Conservation (phyloP, 2,888 invertebrate species). For the Agapetus fuscipes region DNA sequence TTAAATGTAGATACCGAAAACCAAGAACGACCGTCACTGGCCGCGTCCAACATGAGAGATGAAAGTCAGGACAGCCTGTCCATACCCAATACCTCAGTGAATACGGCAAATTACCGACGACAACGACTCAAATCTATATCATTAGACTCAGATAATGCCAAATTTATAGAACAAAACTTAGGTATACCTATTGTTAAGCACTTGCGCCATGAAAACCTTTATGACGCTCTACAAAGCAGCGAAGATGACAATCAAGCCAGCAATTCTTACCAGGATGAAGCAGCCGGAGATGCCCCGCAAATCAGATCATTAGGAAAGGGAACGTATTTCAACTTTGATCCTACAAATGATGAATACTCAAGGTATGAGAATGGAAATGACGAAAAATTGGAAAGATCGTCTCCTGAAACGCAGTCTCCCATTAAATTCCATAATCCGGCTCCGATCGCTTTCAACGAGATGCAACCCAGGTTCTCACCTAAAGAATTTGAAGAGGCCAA, state of each 20-base stretch:
- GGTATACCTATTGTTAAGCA: slow-evolving; percentile 46
- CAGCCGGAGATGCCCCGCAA: slow-evolving; percentile 1
- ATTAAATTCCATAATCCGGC: slow-evolving; percentile 38
- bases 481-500: slow-evolving; percentile 45
- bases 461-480: slow-evolving; percentile 42
- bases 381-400: slow-evolving; percentile 9
- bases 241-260: slow-evolving; percentile 38
- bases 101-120: slow-evolving; percentile 35
- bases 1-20: neutral
- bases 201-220: slow-evolving; percentile 41
- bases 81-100: slow-evolving; percentile 7
- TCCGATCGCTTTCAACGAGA: slow-evolving; percentile 41
- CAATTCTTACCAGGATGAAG: slow-evolving; percentile 18
- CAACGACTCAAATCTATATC: slow-evolving; percentile 48
- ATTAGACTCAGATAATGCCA: slow-evolving; percentile 46
- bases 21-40: neutral
- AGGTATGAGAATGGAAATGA: slow-evolving; percentile 9
- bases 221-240: slow-evolving; percentile 33
- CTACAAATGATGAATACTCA: slow-evolving; percentile 6
- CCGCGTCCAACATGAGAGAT: slow-evolving; percentile 1
- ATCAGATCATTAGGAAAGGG: slow-evolving; percentile 23
- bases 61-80: slow-evolving; percentile 12
- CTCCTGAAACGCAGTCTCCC: slow-evolving; percentile 23
- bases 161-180: slow-evolving; percentile 47
- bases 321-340: slow-evolving; percentile 35